A percentile compares a stretch with the other conserved stretches of the same genome.
These are phyloP conservation scores for Ascidia mentula DNA, from an alignment of 23 tunicate species.

Conservation along the genomic window DNA sequence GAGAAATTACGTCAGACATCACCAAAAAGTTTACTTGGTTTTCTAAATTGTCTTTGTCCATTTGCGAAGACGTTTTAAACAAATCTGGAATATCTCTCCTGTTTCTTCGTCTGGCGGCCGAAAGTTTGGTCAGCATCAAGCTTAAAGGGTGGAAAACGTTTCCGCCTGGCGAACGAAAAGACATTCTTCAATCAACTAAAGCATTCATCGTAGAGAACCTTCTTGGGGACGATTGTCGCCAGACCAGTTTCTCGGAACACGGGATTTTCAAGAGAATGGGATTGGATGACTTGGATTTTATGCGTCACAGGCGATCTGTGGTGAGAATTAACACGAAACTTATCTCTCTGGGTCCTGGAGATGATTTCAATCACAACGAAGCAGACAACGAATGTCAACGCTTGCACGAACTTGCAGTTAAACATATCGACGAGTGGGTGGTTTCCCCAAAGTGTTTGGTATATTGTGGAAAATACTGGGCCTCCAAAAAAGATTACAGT, in stretches of 20 bases:
- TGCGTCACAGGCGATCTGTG: background rate
- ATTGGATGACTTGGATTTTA: background rate
- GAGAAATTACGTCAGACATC: background rate
- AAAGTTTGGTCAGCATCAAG: background rate
- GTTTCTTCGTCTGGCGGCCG: background rate
- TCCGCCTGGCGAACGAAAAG: background rate
- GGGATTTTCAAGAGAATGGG: no score
- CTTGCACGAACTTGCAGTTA: background rate
- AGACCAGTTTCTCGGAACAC: background rate
- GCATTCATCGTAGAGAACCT: background rate
- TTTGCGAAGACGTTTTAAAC: background rate
- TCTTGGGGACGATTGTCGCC: background rate
- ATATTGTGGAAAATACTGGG: conserved; percentile 13
- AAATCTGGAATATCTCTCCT: background rate
- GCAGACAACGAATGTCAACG: background rate
- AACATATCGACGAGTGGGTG: background rate
- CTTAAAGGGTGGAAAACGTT: background rate
- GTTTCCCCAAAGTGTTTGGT: background rate
- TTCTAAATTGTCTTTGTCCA: background rate
- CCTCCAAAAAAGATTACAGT: background rate
- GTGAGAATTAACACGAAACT: background rate
- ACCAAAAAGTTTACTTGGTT: background rate
- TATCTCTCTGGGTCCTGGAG: background rate
- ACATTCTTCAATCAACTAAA: background rate
- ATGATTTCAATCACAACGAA: background rate